phyloP scores from a whole-genome alignment of 2,888 invertebrate genomes.

The Cryptocheilus praepositus region DNA sequence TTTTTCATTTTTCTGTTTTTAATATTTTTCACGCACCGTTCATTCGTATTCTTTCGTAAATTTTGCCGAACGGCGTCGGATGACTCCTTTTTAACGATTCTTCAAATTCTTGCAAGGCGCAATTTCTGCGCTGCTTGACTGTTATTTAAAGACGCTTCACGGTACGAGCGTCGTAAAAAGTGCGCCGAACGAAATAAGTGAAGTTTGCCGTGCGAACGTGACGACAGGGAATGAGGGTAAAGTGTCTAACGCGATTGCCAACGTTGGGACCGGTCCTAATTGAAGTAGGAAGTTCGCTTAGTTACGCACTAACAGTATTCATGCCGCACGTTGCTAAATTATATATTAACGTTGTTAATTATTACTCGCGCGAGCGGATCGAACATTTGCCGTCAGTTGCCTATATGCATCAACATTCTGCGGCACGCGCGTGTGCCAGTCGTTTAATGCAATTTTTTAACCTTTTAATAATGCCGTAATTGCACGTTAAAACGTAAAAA shows the following conservation, averaged over 20 bases:
- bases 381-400: neutral
- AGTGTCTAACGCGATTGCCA: conserved; percentile 28
- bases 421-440: neutral
- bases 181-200: conserved; percentile 17
- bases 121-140: neutral
- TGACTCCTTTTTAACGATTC: neutral
- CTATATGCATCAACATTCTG: neutral
- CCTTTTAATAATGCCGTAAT: neutral
- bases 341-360: too few species aligned
- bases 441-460: too few species aligned
- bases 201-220: conserved; percentile 16
- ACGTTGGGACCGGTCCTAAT: conserved; percentile 17
- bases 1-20: too few species aligned
- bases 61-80: too few species aligned
- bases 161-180: neutral
- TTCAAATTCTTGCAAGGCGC: neutral
- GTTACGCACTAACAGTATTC: neutral
- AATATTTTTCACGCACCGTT: too few species aligned
- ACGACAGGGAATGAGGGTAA: conserved; percentile 19
- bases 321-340: too few species aligned
- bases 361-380: neutral
- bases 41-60: too few species aligned
- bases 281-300: conserved; percentile 30
- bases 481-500: conserved; percentile 1
- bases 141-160: neutral